A percentile compares a stretch with the other conserved stretches of the same genome.
Evolutionary conservation across 2,113 vertebrate species (phyloP).

Genomic region (Tetrax tetrax): DNA sequence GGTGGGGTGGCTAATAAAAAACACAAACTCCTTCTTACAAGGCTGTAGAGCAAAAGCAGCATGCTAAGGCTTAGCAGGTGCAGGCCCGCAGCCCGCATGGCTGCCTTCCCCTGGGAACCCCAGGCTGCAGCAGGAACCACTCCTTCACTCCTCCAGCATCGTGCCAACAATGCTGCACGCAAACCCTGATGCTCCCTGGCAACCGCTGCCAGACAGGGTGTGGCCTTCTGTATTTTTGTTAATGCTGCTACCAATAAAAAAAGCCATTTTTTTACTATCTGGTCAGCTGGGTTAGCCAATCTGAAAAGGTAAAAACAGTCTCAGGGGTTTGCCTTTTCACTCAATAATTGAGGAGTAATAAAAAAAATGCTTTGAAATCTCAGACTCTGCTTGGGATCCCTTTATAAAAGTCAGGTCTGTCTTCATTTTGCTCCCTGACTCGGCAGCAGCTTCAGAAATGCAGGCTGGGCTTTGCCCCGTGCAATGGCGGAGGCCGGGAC

Average conservation of each 20-base stretch:
- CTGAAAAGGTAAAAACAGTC: not conserved
- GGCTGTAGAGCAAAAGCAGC: not conserved
- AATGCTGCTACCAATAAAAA: not conserved
- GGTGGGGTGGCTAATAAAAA: not conserved
- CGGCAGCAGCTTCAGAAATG: not conserved
- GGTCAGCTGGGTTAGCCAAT: not conserved
- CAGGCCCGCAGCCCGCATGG: fast-evolving
- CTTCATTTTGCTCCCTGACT: not conserved
- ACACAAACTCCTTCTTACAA: fast-evolving
- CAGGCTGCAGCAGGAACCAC: not conserved
- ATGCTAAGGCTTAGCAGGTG: not conserved
- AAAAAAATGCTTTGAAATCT: not conserved
- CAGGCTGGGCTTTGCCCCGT: not conserved
- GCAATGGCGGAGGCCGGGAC: not conserved
- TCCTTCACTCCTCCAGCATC: not conserved
- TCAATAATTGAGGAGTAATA: not conserved
- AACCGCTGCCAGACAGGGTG: not conserved
- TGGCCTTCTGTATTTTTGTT: not conserved
- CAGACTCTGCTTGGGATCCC: not conserved
- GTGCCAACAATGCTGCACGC: not conserved
- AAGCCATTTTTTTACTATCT: not conserved
- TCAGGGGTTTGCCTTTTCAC: not conserved
- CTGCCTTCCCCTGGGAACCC: not conserved
- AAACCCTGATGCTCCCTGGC: not conserved
- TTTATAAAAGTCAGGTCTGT: not conserved